phyloP scores from a whole-genome alignment of 2,888 invertebrate genomes.

The Pterostichus madidus region DNA sequence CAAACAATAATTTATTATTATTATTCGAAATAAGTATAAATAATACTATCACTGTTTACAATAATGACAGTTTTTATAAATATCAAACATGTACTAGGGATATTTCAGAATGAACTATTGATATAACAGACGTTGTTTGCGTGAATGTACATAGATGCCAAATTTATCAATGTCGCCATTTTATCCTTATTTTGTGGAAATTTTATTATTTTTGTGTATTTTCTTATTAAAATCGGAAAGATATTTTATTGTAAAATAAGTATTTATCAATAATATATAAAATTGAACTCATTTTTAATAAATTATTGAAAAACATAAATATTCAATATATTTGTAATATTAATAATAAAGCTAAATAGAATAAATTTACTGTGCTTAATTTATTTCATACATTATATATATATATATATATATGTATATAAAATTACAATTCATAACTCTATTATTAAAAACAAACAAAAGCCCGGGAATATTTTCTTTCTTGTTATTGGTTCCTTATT shows the following conservation, averaged over 20 bases:
- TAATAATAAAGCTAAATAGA: background rate
- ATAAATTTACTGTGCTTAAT: no score
- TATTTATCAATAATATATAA: constrained; percentile 2
- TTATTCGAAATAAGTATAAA: constrained; percentile 16
- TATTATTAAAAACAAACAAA: background rate
- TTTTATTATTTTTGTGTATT: constrained; percentile 2
- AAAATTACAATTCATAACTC: background rate
- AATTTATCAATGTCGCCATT: constrained; percentile 42
- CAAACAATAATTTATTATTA: background rate
- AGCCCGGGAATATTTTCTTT: constrained; percentile 11
- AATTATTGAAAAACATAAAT: background rate
- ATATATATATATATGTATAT: no score
- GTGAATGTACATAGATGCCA: constrained; percentile 56
- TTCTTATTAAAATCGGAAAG: background rate
- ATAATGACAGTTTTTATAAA: constrained; percentile 61
- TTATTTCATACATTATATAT: no score
- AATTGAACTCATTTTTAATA: background rate
- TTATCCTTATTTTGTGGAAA: constrained; percentile 16
- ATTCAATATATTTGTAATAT: background rate
- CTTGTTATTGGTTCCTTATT: constrained; percentile 23
- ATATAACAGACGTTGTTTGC: constrained; percentile 58
- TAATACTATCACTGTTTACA: constrained; percentile 41
- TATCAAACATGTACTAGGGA: constrained; percentile 49
- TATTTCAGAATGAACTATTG: constrained; percentile 58
- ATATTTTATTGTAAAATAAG: background rate